Conservation (phyloP, 2,113 vertebrate species). For the Marmota flaviventris region DNA sequence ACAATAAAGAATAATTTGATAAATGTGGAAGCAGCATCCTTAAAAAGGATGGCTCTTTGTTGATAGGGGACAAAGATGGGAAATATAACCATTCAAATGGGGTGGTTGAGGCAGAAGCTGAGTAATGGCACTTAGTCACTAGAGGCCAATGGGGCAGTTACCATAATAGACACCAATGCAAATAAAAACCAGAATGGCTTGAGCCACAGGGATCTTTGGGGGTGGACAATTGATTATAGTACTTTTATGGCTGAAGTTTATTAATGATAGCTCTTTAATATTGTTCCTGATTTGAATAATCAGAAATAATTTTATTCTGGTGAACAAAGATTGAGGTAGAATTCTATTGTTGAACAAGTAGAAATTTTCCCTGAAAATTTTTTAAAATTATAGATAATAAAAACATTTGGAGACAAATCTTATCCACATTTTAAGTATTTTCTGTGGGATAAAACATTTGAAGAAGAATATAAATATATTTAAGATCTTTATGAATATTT, state of each 20-base stretch:
- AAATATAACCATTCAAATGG: background rate
- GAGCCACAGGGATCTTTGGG: background rate
- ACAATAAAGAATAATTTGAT: constrained; percentile 13
- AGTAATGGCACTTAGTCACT: background rate
- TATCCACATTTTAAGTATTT: background rate
- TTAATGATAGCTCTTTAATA: background rate
- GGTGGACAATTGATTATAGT: constrained; percentile 7
- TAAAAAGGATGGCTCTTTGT: constrained; percentile 15
- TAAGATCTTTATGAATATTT: background rate
- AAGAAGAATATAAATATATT: background rate
- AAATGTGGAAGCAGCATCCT: background rate
- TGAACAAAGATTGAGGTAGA: background rate
- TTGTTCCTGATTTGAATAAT: background rate
- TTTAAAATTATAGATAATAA: background rate
- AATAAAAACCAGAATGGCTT: background rate
- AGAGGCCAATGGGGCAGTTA: background rate
- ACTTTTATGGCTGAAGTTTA: background rate
- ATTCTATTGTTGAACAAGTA: background rate
- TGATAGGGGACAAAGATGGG: background rate
- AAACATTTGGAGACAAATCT: background rate
- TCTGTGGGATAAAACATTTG: constrained; percentile 6
- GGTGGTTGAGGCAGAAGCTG: background rate
- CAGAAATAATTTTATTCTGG: background rate
- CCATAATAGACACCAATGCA: background rate
- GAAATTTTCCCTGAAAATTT: background rate